A percentile compares a stretch with the other conserved stretches of the same genome.
phyloP scores from a whole-genome alignment of 1,140 invertebrate species.

The Achroia grisella region DNA sequence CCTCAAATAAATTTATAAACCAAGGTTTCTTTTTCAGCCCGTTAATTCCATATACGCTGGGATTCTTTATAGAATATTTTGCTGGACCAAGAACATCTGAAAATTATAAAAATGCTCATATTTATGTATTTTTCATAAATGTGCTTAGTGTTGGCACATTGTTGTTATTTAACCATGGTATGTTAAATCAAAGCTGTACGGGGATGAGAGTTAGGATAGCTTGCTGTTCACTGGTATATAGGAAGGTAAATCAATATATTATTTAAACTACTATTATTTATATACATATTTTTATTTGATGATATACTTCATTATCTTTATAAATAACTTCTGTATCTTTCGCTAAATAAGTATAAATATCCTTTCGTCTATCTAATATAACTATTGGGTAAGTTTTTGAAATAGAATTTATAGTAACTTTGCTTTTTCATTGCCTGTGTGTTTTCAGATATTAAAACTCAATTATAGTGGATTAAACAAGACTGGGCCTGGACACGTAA shows the following conservation, averaged over 20 bases:
- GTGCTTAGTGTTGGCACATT: conserved; percentile 73
- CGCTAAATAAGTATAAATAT: too few species aligned
- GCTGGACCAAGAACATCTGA: conserved; percentile 57
- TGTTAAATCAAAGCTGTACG: conserved; percentile 77
- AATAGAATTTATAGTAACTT: too few species aligned
- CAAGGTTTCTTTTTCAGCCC: conserved; percentile 55
- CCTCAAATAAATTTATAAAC: too few species aligned
- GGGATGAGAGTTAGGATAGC: conserved; percentile 75
- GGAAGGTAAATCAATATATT: conserved; percentile 49
- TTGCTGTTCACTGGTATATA: conserved; percentile 71
- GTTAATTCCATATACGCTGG: conserved; percentile 77
- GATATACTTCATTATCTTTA: too few species aligned
- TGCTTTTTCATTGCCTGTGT: background rate
- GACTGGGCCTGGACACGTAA: conserved; percentile 88
- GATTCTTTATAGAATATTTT: conserved; percentile 79
- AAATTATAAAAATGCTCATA: conserved; percentile 68
- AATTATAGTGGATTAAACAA: conserved; percentile 77
- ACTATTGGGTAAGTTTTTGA: too few species aligned
- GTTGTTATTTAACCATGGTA: conserved; percentile 80
- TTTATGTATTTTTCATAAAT: conserved; percentile 76
- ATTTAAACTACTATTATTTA: too few species aligned
- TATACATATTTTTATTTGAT: too few species aligned
- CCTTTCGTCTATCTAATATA: too few species aligned
- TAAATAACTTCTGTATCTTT: too few species aligned
- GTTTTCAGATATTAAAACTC: conserved; percentile 72